Conservation (phyloP, 2,888 invertebrate species). For the Brachyopa scutellaris region DNA sequence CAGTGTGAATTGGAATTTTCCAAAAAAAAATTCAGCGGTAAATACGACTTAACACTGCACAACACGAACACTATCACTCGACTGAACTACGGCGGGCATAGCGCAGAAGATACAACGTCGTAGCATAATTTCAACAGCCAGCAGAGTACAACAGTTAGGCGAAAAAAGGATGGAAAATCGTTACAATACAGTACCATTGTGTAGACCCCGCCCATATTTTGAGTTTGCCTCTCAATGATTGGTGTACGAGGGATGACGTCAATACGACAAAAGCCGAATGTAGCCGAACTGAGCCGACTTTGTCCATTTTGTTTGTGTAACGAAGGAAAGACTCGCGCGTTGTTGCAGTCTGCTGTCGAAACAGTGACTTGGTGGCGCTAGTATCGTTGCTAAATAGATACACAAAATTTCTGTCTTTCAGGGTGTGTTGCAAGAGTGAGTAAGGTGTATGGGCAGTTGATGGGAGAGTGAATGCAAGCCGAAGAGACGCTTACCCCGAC, state of each 20-base stretch:
- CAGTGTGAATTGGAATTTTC: not conserved
- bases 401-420: slow-evolving; percentile 54
- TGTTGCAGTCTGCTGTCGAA: slow-evolving; percentile 41
- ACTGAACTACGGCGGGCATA: slow-evolving; percentile 72
- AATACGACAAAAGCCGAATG: slow-evolving; percentile 69
- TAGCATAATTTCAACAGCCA: slow-evolving; percentile 45
- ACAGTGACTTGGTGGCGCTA: slow-evolving; percentile 55
- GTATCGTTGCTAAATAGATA: slow-evolving; percentile 53
- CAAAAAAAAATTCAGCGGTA: not conserved
- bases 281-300: slow-evolving; percentile 67
- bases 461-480: slow-evolving; percentile 41
- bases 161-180: slow-evolving; percentile 24
- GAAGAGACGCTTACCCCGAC: slow-evolving; percentile 68
- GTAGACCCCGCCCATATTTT: slow-evolving; percentile 44
- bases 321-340: slow-evolving; percentile 64
- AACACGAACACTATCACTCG: slow-evolving; percentile 74
- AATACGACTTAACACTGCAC: slow-evolving; percentile 37
- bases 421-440: slow-evolving; percentile 64
- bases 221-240: slow-evolving; percentile 49
- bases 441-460: not conserved
- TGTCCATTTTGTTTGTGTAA: slow-evolving; percentile 75
- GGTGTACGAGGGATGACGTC: slow-evolving; percentile 72
- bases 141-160: slow-evolving; percentile 18
- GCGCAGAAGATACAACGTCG: slow-evolving; percentile 58
- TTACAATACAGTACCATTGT: slow-evolving; percentile 8